Evolutionary conservation across 2,797 vertebrate species (phyloP), one percentile per base, ranked within the genome.

Genomic region (Erithacus rubecula): DNA sequence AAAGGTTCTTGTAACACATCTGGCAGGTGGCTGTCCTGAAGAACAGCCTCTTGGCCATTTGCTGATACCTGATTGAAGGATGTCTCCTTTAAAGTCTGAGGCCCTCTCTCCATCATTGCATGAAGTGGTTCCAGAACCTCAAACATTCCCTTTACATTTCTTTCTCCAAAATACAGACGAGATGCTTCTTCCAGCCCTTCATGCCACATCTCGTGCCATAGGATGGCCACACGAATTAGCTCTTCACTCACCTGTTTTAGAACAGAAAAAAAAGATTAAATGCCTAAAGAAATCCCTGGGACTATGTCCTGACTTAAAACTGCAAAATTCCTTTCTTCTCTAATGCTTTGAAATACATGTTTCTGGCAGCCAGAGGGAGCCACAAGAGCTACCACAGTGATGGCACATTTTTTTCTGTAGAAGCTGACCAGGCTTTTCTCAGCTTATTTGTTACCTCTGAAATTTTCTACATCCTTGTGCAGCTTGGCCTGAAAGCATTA

Each of bases 161-260:
- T 98, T 93, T 99, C 99, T 12, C 99, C 99, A 10, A 99, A 99
- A 95, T 99, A 99, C 16, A 99, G 98, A 23, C 99, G 99, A 4
- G 99, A 99, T 0, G 99, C 99, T 93, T 99, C 99, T 91, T 99
- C 99, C 87, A 99, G 95, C 23, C 99, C 99, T 93, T 99, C 99
- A 1, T 99, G 99, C 99, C 99, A 99, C 99, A 99, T 99, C 97
- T 99, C 99, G 1, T 99, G 99, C 99, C 99, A 99, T 6, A 99
- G 96, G 93, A 99, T 99, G 95, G 99, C 99, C 74, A 99, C 99
- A 13, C 99, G 98, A 96, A 99, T 99, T 60, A 99, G 98, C 94
- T 99, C 99, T 94, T 99, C 99, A 7, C 99, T 99, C 96, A 99
- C 99, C 99, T 99, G 96, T 62, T 78, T 74, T 5, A 67, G 30